Base-by-base conservation (phyloP, 2,113 vertebrate species). In the Rhadina sibilatrix region DNA sequence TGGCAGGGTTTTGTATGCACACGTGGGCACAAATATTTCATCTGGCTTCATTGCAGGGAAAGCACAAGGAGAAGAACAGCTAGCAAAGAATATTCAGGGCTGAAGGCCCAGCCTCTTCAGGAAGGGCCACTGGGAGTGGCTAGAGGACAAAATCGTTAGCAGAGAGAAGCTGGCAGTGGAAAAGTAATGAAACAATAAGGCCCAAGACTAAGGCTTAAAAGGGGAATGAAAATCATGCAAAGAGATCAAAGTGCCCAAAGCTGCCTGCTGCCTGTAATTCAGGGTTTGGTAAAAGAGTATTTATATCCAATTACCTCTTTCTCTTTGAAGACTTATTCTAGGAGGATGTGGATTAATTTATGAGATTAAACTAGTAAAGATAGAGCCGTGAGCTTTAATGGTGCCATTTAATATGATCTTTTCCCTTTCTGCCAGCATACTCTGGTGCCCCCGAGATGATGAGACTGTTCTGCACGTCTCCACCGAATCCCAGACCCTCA, bases 311-410 rank as follows among this genome's bases (percentile, higher is more conserved):
- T 74, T 83, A 85, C 59, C 59, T 80, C 61, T 83, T 93, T 89
- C 78, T 90, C 95, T 97, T 96, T 96, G 92, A 96, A 94, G 63
- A 77, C 92, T 91, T 83, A 40, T 83, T 96, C 76, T 91, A 94
- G 68, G 76, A 61, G 72, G 83, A 90, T 96, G 84, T 93, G 78
- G 79, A 96, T 95, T 93, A 90, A 90, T 97, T 97, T 95, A 96
- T 93, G 91, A 97, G 94, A 80, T 94, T 85, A 97, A 96, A 94
- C 92, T 95, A 92, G 90, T 82, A 86, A 95, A 96, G 93, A 95
- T 24, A 78, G 82, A 96, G 88, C 63, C 7, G 37, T 8, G 54
- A 84, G 90, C 60, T 87, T 90, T 93, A 92, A 94, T 83, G 77
- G 64, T 69, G 57, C 84, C 91, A 93, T 93, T 95, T 96, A 97